These are phyloP conservation scores for Hypotaenidia philippensis DNA, from an alignment of 2,797 vertebrate species.

Conservation along the genomic window DNA sequence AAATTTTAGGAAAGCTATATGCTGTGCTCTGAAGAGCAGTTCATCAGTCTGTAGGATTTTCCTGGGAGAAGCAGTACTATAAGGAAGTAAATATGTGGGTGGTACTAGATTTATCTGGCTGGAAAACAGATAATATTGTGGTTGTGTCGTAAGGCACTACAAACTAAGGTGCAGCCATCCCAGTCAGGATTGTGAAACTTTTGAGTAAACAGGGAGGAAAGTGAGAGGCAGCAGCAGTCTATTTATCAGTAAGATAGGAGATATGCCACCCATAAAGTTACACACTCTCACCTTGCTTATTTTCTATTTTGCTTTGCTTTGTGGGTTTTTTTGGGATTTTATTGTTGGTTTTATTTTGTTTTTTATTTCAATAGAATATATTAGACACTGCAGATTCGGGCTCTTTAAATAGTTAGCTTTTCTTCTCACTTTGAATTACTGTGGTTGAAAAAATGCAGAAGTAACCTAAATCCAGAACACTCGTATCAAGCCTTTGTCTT, in stretches of 20 bases:
- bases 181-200: background rate
- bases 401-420: background rate
- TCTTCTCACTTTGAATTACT: background rate
- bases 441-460: background rate
- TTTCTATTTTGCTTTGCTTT: background rate
- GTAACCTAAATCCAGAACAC: background rate
- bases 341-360: background rate
- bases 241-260: background rate
- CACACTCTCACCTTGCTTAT: background rate
- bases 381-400: background rate
- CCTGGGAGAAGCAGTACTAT: background rate
- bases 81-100: slow-evolving; percentile 12
- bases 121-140: slow-evolving; percentile 2
- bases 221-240: background rate
- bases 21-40: background rate
- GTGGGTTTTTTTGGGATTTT: background rate
- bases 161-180: slow-evolving; percentile 31
- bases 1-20: background rate
- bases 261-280: background rate
- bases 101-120: background rate
- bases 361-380: background rate
- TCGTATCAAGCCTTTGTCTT: background rate
- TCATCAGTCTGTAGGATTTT: background rate
- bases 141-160: background rate
- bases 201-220: slow-evolving; percentile 21